phyloP scores from a whole-genome alignment of 2,113 vertebrate genomes.

The Axis porcinus region DNA sequence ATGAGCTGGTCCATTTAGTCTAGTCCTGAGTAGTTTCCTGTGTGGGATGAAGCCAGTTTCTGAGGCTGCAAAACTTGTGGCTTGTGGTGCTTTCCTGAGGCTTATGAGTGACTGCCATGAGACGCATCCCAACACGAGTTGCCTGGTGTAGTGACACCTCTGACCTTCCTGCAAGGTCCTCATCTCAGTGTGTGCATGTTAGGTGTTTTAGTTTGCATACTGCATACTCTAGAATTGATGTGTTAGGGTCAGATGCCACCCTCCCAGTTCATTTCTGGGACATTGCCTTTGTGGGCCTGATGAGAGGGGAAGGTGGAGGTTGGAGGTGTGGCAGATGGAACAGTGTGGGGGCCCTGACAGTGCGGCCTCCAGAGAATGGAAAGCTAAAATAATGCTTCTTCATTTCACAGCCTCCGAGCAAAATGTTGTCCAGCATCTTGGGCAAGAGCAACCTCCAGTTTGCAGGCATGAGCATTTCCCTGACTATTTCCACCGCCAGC shows the following conservation, averaged over 20 bases:
- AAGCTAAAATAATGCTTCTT: slow-evolving; percentile 58
- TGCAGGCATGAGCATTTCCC: slow-evolving; percentile 94
- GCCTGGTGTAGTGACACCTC: neutral
- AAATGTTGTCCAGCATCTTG: slow-evolving; percentile 93
- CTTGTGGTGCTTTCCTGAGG: neutral
- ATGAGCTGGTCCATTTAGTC: neutral
- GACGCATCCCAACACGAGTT: fast-evolving
- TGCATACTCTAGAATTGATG: neutral
- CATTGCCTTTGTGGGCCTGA: neutral
- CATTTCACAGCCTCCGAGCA: slow-evolving; percentile 89
- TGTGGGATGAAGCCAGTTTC: neutral
- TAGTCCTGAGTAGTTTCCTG: neutral
- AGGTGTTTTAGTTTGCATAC: neutral
- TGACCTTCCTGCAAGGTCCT: neutral
- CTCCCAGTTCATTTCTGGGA: neutral
- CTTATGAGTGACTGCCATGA: neutral
- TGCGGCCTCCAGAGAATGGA: neutral
- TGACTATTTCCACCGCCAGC: slow-evolving; percentile 98
- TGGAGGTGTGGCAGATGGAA: neutral
- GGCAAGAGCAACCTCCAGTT: slow-evolving; percentile 99
- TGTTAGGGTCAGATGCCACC: fast-evolving
- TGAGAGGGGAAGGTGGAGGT: neutral
- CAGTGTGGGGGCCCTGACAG: fast-evolving
- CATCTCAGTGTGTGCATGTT: neutral
- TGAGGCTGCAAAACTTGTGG: neutral